Conservation (phyloP, 64 coral and sea anemone species). For the Stichodactyla helianthus region DNA sequence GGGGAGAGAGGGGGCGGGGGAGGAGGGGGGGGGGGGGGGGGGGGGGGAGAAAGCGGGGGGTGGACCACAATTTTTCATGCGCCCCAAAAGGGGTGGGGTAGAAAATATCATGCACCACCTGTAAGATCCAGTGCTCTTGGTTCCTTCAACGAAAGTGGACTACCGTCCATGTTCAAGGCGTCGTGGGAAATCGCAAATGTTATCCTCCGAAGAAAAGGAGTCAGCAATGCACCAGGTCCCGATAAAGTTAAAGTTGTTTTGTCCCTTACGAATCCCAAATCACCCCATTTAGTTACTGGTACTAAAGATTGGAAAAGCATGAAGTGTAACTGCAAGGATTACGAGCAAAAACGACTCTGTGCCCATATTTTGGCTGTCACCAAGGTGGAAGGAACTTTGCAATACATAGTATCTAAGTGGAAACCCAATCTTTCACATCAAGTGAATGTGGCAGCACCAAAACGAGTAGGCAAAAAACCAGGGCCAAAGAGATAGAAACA, state of each 20-base stretch:
- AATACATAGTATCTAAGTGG: slow-evolving; percentile 20
- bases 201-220: slow-evolving; percentile 23
- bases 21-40: too few relatives aligned
- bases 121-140: slow-evolving; percentile 1
- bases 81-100: too few relatives aligned
- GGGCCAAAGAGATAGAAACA: slow-evolving; percentile 17
- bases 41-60: too few relatives aligned
- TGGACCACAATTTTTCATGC: too few relatives aligned
- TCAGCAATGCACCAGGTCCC: slow-evolving; percentile 1
- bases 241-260: not conserved
- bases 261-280: slow-evolving; percentile 15
- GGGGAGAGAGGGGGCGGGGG: too few relatives aligned
- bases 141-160: slow-evolving; percentile 17
- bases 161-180: slow-evolving; percentile 22
- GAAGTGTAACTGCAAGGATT: slow-evolving; percentile 26
- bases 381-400: slow-evolving; percentile 10
- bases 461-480: slow-evolving; percentile 13
- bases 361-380: slow-evolving; percentile 23
- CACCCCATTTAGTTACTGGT: slow-evolving; percentile 30
- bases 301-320: slow-evolving; percentile 18
- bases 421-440: slow-evolving; percentile 22
- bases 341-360: slow-evolving; percentile 7
- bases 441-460: slow-evolving; percentile 24
- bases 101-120: too few relatives aligned
- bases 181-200: slow-evolving; percentile 20